Percentiles rank a stretch among this genome's conserved stretches.
Evolutionary conservation across 2,888 invertebrate species (phyloP).

Genomic region (Macrophya alboannulata): DNA sequence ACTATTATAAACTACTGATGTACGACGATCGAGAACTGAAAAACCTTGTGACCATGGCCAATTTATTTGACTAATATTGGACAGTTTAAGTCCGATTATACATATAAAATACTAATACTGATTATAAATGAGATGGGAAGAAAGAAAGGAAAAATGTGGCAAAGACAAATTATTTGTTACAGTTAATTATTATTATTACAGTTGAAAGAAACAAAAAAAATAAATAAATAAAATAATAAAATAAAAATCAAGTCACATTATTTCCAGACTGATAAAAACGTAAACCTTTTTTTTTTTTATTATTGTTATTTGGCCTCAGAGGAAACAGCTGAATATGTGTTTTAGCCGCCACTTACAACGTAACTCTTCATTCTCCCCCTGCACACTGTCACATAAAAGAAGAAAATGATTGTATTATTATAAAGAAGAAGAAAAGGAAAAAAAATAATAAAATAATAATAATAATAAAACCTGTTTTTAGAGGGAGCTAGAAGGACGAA

Average conservation of each 20-base stretch:
- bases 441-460: conserved; percentile 61
- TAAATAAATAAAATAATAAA: conserved; percentile 13
- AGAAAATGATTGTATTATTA: conserved; percentile 35
- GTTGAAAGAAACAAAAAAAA: not conserved
- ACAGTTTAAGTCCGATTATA: not conserved
- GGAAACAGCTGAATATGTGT: not conserved
- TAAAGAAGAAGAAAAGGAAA: conserved; percentile 56
- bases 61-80: conserved; percentile 42
- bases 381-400: conserved; percentile 66
- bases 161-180: not conserved
- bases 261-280: not conserved
- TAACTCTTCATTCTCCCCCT: conserved; percentile 69
- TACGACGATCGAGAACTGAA: conserved; percentile 25
- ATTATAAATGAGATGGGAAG: conserved; percentile 10
- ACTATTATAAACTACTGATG: conserved; percentile 36
- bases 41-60: conserved; percentile 50
- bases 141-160: conserved; percentile 15
- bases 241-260: conserved; percentile 12
- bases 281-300: conserved; percentile 41
- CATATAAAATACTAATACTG: not conserved
- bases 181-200: conserved; percentile 18
- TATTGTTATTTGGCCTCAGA: conserved; percentile 3
- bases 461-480: conserved; percentile 62
- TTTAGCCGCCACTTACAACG: conserved; percentile 65
- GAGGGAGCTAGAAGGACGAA: conserved; percentile 65